These are phyloP conservation scores for Callinectes sapidus DNA, from an alignment of 2,888 invertebrate genomes.

Conservation along the genomic window DNA sequence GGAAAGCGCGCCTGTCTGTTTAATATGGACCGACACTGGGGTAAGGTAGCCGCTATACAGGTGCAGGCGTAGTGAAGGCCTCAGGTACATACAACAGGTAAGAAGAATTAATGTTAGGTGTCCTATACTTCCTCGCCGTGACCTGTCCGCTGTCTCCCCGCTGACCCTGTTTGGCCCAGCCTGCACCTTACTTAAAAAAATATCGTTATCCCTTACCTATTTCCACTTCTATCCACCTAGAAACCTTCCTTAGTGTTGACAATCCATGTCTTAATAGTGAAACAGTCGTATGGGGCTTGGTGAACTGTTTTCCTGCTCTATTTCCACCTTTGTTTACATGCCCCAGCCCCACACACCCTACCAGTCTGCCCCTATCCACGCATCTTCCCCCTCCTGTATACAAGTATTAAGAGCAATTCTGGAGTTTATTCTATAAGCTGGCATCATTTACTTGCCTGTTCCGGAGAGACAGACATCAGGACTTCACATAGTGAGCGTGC, in stretches of 20 bases:
- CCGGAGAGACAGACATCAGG: slow-evolving; percentile 30
- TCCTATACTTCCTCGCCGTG: neutral
- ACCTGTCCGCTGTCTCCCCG: neutral
- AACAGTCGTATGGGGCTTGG: neutral
- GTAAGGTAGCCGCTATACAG: neutral
- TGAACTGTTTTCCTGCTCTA: neutral
- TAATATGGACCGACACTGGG: too few species aligned
- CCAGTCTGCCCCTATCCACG: neutral
- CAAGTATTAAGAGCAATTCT: neutral
- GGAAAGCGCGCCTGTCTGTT: neutral
- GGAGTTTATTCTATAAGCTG: neutral
- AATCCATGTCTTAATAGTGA: neutral
- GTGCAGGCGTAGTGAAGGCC: neutral
- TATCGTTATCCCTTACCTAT: neutral
- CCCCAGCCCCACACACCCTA: neutral
- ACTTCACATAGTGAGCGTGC: neutral
- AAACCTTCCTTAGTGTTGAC: neutral
- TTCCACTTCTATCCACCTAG: neutral
- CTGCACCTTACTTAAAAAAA: neutral
- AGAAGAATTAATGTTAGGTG: neutral
- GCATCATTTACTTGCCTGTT: slow-evolving; percentile 24
- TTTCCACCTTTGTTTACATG: slow-evolving; percentile 22
- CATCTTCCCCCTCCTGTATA: neutral
- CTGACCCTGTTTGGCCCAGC: neutral
- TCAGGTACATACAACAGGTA: neutral